Base-by-base conservation (phyloP, 2,113 vertebrate species). In the Scophthalmus maximus region DNA sequence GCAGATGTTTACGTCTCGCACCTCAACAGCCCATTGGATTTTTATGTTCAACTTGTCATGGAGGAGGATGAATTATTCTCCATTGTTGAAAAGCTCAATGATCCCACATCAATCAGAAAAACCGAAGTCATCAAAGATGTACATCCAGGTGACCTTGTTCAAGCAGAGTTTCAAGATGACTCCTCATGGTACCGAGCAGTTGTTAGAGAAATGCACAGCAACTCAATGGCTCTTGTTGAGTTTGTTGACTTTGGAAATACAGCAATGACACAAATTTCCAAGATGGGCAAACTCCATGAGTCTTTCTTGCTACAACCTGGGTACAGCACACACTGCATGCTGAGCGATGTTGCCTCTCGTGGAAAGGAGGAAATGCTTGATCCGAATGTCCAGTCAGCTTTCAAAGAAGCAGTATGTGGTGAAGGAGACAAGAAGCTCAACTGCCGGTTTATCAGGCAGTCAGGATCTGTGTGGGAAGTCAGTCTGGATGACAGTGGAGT, bases 171-270 rank as follows among this genome's bases (percentile, higher is more conserved):
- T 68, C 79, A 92, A 40, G 95, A 95, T 25, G 97, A 98, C 73
- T 87, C 58, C 15, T 92, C 94, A 4, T 96, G 94, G 94, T 98
- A 98, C 76, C 92, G 97, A 57, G 97, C 96, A 44, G 90, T 94
- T 58, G 85, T 99, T 2, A 90, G 30, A 77, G 91, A 94, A 66
- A 90, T 88, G 18, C 74, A 73, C 6, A 60, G 42, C 3, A 55
- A 78, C 29, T 59, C 69, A 7, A 78, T 36, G 0, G 77, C 94
- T 25, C 82, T 87, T 6, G 79, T 98, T 1, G 94, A 95, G 51
- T 98, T 96, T 82, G 91, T 98, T 78, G 97, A 98, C 88, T 99
- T 96, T 85, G 97, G 97, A 64, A 97, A 98, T 51, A 90, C 90
- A 10, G 94, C 94, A 9, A 27, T 87, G 5, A 76, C 95, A 40